A percentile compares a stretch with the other conserved stretches of the same genome.
phyloP scores from a whole-genome alignment of 2,888 invertebrate species.

The Lottia gigantea region DNA sequence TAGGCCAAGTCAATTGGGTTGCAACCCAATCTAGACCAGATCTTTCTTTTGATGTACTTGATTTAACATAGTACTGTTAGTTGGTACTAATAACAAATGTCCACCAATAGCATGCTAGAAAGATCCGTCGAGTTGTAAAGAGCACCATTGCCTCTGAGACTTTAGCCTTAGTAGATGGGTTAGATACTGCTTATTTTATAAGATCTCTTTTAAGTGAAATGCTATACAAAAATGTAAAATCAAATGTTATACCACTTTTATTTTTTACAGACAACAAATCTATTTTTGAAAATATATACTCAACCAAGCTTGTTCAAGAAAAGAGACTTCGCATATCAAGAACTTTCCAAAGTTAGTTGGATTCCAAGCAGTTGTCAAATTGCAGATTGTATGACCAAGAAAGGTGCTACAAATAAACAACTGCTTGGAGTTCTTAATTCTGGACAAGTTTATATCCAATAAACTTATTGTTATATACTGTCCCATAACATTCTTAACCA shows the following conservation, averaged over 20 bases:
- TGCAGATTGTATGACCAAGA: conserved; percentile 29
- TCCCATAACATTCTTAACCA: too few relatives aligned
- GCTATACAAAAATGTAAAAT: too few relatives aligned
- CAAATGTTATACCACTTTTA: too few relatives aligned
- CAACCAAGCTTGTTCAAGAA: too few relatives aligned
- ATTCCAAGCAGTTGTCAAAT: conserved; percentile 25
- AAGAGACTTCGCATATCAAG: not conserved
- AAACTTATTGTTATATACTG: too few relatives aligned
- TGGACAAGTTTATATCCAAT: not conserved
- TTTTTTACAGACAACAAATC: too few relatives aligned
- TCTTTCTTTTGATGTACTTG: conserved; percentile 27
- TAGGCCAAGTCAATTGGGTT: conserved; percentile 28
- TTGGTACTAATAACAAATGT: conserved; percentile 20
- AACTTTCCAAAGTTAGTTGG: conserved; percentile 21
- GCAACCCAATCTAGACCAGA: conserved; percentile 30
- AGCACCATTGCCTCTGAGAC: conserved; percentile 35
- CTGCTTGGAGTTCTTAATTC: conserved; percentile 22
- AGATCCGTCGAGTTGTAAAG: conserved; percentile 30
- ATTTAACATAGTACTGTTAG: conserved; percentile 27
- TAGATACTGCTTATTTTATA: conserved; percentile 31
- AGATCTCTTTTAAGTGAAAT: too few relatives aligned
- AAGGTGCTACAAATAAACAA: conserved; percentile 24
- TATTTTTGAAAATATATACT: too few relatives aligned
- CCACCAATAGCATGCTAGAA: conserved; percentile 29
- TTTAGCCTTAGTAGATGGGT: conserved; percentile 28